phyloP scores from a whole-genome alignment of 2,113 vertebrate species.

The Hippocampus mohnikei region DNA sequence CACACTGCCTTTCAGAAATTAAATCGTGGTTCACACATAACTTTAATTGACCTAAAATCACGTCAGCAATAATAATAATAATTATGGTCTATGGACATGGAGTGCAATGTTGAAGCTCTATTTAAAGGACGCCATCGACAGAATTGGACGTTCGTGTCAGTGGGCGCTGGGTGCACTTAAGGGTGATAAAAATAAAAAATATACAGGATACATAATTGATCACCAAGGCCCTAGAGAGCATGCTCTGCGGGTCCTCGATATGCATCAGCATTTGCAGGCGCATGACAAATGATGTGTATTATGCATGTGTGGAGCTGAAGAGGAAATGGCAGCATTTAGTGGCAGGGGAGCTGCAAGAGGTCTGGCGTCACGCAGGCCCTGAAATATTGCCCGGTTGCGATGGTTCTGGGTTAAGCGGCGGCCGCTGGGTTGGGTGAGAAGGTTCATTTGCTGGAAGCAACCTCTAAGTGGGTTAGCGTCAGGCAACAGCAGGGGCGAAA shows the following conservation, averaged over 20 bases:
- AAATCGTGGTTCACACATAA: no score
- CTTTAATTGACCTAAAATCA: no score
- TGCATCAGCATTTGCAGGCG: conserved; percentile 39
- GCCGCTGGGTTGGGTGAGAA: conserved; percentile 14
- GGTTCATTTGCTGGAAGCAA: conserved; percentile 23
- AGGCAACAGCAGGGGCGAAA: conserved; percentile 20
- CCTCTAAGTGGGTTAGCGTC: conserved; percentile 20
- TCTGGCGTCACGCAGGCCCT: conserved; percentile 5
- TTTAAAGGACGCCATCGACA: conserved; percentile 17
- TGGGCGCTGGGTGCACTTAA: conserved; percentile 23
- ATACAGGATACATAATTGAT: conserved; percentile 48
- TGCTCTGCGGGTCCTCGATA: conserved; percentile 9
- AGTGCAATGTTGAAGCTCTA: conserved; percentile 11
- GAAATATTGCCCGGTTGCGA: conserved; percentile 9
- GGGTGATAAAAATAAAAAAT: conserved; percentile 21
- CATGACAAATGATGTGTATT: conserved; percentile 38
- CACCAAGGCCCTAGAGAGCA: conserved; percentile 27
- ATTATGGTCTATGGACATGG: background rate
- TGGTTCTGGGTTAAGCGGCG: conserved; percentile 3
- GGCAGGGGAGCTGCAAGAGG: background rate
- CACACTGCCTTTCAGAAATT: no score
- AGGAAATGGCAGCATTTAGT: conserved; percentile 10
- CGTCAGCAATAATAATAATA: no score
- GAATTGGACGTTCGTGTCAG: conserved; percentile 6
- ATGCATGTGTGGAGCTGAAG: conserved; percentile 13